Evolutionary conservation across 1,140 invertebrate species (phyloP), one percentile per base, ranked within the genome.

Genomic region (Scaptomyza hsui): DNA sequence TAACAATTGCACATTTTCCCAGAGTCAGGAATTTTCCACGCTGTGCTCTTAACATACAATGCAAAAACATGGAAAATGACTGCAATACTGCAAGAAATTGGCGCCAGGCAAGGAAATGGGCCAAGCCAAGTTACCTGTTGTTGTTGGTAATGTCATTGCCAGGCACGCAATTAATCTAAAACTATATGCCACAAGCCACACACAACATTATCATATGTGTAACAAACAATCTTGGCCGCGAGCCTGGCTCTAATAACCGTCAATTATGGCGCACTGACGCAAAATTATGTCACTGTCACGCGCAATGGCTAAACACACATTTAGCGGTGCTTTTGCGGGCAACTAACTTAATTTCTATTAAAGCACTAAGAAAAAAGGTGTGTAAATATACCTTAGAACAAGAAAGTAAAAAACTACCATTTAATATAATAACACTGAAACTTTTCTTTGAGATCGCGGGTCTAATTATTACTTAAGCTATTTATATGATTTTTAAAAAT

Each of bases 231-330:
- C 13, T 29, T 24, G n/a, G 21, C 15, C 32, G 21, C 15, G 19
- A 42, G 21, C n/a, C 13, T 67, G 72, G 72, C 77, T 85, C 79
- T 83, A 85, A 83, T 83, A 85, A 85, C 32, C 24, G 35, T 59
- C 59, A 78, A 71, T 68, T 86, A 83, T 48, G 47, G 45, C 57
- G 47, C 48, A 42, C 37, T 53, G 13, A 48, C 21, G 55, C 59
- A 75, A 78, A 88, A 88, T 88, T 88, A 88, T 88, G 82, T 88
- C 82, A 88, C 82, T 88, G 82, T 88, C 77, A 88, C 82, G 82
- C 82, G 82, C 83, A 59, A 82, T 88, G 83, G 52, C 3, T 55
- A 42, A 55, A 67, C 82, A 63, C 82, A 63, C 78, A 75, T 75
- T 69, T 63, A 78, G 72, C 72, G 75, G 72, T 88, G 72, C 62